Evolutionary conservation across 2,113 vertebrate species (phyloP).

Genomic region (Bambusicola thoracicus): DNA sequence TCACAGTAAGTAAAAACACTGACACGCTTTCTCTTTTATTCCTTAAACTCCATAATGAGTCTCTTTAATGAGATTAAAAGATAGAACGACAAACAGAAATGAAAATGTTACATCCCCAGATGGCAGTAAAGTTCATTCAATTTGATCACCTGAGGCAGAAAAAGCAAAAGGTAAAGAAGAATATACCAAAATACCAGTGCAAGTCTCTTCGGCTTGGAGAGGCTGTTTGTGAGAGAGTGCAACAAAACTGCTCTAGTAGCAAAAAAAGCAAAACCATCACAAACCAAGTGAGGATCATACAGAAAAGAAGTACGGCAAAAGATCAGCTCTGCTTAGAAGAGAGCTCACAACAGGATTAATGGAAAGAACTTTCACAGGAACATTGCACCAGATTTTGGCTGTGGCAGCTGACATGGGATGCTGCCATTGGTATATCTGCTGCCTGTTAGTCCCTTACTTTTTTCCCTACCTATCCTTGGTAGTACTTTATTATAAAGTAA

Average conservation of each 20-base stretch:
- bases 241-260: not conserved
- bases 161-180: conserved; percentile 7
- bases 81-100: conserved; percentile 38
- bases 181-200: not conserved
- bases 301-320: not conserved
- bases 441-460: not conserved
- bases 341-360: not conserved
- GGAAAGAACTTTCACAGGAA: not conserved
- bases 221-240: not conserved
- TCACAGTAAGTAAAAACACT: conserved; percentile 4
- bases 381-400: not conserved
- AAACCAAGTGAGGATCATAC: not conserved
- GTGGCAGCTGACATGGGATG: not conserved
- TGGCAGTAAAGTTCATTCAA: conserved; percentile 60
- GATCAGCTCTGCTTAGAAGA: not conserved
- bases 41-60: not conserved
- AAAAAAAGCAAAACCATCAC: not conserved
- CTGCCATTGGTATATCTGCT: accelerated
- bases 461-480: accelerated
- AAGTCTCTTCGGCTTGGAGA: not conserved
- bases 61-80: conserved; percentile 11
- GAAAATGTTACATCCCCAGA: conserved; percentile 59
- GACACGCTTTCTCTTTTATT: not conserved
- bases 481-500: not conserved
- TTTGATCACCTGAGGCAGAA: conserved; percentile 27